Evolutionary conservation across 1,140 invertebrate genomes (phyloP).

Genomic region (Zaprionus gabonicus): DNA sequence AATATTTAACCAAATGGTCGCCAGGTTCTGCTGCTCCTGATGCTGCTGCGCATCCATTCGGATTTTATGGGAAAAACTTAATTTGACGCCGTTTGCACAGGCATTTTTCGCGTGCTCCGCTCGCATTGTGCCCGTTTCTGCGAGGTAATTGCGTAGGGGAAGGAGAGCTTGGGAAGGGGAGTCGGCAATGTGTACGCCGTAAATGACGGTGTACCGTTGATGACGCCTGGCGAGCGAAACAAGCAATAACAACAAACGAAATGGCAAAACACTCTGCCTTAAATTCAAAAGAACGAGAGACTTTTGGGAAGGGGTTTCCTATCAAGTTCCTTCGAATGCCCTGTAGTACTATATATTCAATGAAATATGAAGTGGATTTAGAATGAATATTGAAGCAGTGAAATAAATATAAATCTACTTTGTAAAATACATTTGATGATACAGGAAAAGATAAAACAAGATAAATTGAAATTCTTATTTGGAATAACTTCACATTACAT

Average conservation of each 20-base stretch:
- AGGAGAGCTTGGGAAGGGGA: slow-evolving; percentile 6
- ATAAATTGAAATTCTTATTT: too few species aligned
- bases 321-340: background rate
- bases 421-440: too few species aligned
- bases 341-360: background rate
- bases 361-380: background rate
- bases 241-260: slow-evolving; percentile 29
- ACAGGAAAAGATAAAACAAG: too few species aligned
- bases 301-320: background rate
- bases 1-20: slow-evolving; percentile 77
- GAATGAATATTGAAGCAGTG: background rate
- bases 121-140: slow-evolving; percentile 42
- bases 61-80: slow-evolving; percentile 75
- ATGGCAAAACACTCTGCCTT: slow-evolving; percentile 12
- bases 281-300: slow-evolving; percentile 13
- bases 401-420: too few species aligned
- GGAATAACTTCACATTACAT: too few species aligned
- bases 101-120: slow-evolving; percentile 46
- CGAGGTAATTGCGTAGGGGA: slow-evolving; percentile 64
- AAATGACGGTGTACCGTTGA: slow-evolving; percentile 29
- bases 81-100: slow-evolving; percentile 75
- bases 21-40: slow-evolving; percentile 34
- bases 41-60: slow-evolving; percentile 51
- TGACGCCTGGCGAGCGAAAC: slow-evolving; percentile 38
- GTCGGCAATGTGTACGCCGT: slow-evolving; percentile 16